Evolutionary conservation across 2,888 invertebrate species (phyloP).

Genomic region (Labia minor): DNA sequence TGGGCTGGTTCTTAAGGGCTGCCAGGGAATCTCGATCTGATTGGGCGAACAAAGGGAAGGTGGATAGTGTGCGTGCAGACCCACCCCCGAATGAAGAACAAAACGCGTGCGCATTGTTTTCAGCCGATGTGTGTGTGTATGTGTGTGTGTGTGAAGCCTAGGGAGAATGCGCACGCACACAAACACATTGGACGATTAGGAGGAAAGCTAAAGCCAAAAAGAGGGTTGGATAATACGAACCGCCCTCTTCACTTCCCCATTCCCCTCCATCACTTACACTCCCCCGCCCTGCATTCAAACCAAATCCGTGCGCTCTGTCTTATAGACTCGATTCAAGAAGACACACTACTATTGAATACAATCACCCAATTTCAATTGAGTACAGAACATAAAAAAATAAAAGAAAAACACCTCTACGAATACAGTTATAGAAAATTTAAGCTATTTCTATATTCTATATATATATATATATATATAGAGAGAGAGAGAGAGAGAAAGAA

Average conservation of each 20-base stretch:
- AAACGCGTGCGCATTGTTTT: slow-evolving; percentile 3
- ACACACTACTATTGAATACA: background rate
- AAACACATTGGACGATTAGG: slow-evolving; percentile 24
- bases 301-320: slow-evolving; percentile 20
- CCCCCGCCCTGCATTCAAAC: too few relatives aligned
- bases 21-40: slow-evolving; percentile 1
- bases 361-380: slow-evolving; percentile 3
- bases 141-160: background rate
- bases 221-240: slow-evolving; percentile 29
- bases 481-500: too few relatives aligned
- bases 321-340: slow-evolving; percentile 22
- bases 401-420: too few relatives aligned
- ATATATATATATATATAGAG: too few relatives aligned
- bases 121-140: too few relatives aligned
- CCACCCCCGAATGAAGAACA: background rate
- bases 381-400: background rate
- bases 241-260: slow-evolving; percentile 26
- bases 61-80: background rate
- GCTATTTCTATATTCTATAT: too few relatives aligned
- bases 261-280: background rate
- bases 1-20: background rate
- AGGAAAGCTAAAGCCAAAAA: slow-evolving; percentile 20
- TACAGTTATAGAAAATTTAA: too few relatives aligned
- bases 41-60: slow-evolving; percentile 8
- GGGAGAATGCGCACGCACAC: background rate